These are phyloP conservation scores for Babylonia areolata DNA, from an alignment of 1,140 invertebrate species.

Conservation along the genomic window DNA sequence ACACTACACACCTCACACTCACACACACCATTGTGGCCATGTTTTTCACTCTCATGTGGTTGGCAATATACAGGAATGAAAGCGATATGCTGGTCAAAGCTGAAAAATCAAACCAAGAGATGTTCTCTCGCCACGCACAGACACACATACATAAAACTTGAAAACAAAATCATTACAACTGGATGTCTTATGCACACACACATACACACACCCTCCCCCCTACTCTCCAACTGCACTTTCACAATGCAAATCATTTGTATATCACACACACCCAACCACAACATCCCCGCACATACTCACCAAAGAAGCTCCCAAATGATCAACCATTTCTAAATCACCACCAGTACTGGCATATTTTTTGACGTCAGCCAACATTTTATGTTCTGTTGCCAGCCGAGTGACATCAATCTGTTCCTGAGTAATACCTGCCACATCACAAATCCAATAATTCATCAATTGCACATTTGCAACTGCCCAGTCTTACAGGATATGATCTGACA, in stretches of 20 bases:
- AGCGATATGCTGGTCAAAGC: too few relatives aligned
- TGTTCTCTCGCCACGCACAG: not conserved
- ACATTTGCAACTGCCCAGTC: too few relatives aligned
- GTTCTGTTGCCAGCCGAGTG: conserved; percentile 92
- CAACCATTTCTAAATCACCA: conserved; percentile 89
- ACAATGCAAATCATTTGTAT: too few relatives aligned
- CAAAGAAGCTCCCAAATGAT: conserved; percentile 92
- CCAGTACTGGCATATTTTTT: conserved; percentile 82
- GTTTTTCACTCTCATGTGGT: too few relatives aligned
- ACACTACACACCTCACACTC: too few relatives aligned
- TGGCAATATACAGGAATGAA: too few relatives aligned
- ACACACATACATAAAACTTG: not conserved
- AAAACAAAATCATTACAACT: too few relatives aligned
- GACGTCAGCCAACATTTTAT: conserved; percentile 93
- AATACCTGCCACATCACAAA: conserved; percentile 77
- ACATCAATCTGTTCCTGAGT: conserved; percentile 92
- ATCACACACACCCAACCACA: not conserved
- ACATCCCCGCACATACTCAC: conserved; percentile 76
- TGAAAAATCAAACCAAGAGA: too few relatives aligned
- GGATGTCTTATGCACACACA: not conserved
- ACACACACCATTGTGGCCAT: too few relatives aligned
- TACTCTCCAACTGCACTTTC: too few relatives aligned
- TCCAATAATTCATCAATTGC: too few relatives aligned
- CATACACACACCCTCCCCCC: not conserved
- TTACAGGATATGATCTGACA: too few relatives aligned